Evolutionary conservation across 2,797 vertebrate species (phyloP).

Genomic region (Argya squamiceps): DNA sequence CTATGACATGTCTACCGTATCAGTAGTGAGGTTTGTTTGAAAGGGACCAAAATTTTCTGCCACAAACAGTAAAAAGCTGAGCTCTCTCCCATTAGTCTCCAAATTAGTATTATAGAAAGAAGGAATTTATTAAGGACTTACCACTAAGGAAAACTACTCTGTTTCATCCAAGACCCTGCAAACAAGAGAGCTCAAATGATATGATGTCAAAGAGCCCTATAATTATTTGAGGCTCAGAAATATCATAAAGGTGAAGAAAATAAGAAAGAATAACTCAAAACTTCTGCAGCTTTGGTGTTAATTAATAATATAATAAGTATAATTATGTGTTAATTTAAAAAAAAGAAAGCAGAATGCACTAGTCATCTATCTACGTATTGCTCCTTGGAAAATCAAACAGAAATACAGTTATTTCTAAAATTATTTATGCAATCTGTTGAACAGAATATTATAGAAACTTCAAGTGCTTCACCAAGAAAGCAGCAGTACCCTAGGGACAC

Average conservation of each 20-base stretch:
- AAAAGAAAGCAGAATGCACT: neutral
- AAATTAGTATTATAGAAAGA: neutral
- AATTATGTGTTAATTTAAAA: neutral
- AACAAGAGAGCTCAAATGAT: neutral
- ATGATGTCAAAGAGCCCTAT: neutral
- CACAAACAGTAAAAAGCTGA: neutral
- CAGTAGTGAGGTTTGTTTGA: neutral
- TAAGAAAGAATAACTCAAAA: neutral
- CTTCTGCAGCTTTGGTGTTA: neutral
- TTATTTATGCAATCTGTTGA: neutral
- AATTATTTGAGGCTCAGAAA: neutral
- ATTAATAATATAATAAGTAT: too few species aligned
- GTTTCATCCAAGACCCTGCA: neutral
- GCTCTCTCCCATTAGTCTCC: neutral
- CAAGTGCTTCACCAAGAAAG: neutral
- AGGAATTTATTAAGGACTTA: neutral
- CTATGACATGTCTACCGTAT: neutral
- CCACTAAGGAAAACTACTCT: neutral
- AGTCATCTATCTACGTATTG: neutral
- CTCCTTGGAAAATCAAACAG: neutral
- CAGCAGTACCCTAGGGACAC: neutral
- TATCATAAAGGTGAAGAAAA: neutral
- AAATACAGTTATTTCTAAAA: neutral
- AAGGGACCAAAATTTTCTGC: neutral
- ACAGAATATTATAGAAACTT: neutral